These are phyloP conservation scores for Gopherus evgoodei DNA, from an alignment of 2,113 vertebrate species.

Conservation along the genomic window DNA sequence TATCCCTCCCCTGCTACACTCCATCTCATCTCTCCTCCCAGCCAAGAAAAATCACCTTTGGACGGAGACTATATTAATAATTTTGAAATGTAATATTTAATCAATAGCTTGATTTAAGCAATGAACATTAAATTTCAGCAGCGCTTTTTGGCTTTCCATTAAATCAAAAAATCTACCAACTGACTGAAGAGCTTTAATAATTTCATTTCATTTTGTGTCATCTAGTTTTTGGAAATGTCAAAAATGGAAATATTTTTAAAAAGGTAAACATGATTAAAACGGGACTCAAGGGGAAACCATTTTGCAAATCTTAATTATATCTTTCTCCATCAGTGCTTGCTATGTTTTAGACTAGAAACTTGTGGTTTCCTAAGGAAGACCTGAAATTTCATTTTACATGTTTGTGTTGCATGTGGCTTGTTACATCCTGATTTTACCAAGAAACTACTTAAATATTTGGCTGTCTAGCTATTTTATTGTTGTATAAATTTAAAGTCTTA, in stretches of 20 bases:
- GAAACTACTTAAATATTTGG: conserved; percentile 55
- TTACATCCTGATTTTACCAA: conserved; percentile 38
- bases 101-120: conserved; percentile 63
- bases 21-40: background rate
- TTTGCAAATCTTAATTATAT: conserved; percentile 65
- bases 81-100: conserved; percentile 51
- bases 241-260: background rate
- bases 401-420: conserved; percentile 44
- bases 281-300: conserved; percentile 65
- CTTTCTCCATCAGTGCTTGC: conserved; percentile 63
- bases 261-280: conserved; percentile 42
- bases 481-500: background rate
- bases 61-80: conserved; percentile 45
- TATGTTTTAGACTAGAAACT: conserved; percentile 49
- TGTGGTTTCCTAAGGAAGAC: conserved; percentile 56
- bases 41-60: conserved; percentile 32
- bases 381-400: conserved; percentile 45
- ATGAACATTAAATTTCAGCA: conserved; percentile 48
- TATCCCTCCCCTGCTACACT: background rate
- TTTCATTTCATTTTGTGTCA: conserved; percentile 64
- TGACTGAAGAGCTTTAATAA: conserved; percentile 61
- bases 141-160: conserved; percentile 43
- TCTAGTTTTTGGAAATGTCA: background rate
- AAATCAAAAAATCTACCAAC: conserved; percentile 40
- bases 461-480: background rate